phyloP scores from a whole-genome alignment of 2,888 invertebrate genomes.

The Exocentrus adspersus region DNA sequence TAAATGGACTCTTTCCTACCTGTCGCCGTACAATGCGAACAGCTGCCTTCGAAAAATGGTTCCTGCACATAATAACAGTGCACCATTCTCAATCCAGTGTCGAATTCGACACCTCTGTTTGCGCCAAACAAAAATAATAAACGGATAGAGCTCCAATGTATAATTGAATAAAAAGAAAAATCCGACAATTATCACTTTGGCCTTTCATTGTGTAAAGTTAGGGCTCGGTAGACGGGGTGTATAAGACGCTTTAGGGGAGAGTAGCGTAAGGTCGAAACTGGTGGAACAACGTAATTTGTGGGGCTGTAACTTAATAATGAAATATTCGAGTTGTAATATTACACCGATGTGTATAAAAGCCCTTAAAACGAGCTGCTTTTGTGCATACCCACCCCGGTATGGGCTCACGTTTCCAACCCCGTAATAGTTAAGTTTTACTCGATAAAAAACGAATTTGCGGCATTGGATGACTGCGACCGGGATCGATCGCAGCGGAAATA shows the following conservation, averaged over 20 bases:
- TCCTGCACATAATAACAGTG: background rate
- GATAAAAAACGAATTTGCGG: constrained; percentile 58
- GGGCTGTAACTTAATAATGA: constrained; percentile 56
- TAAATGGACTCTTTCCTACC: no score
- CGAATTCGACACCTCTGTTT: constrained; percentile 59
- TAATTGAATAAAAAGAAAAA: constrained; percentile 49
- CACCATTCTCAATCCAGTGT: constrained; percentile 37
- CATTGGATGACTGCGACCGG: constrained; percentile 56
- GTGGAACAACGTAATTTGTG: constrained; percentile 39
- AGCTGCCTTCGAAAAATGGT: constrained; percentile 2
- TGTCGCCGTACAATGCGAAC: no score
- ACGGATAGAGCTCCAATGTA: constrained; percentile 48
- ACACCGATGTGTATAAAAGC: constrained; percentile 58
- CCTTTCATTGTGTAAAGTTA: constrained; percentile 22
- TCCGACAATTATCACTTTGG: constrained; percentile 30
- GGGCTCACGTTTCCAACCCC: constrained; percentile 56
- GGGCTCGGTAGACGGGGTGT: background rate
- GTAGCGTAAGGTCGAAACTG: constrained; percentile 22
- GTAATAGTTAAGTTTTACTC: constrained; percentile 57
- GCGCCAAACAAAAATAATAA: constrained; percentile 54
- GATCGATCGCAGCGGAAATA: no score
- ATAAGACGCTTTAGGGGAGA: background rate
- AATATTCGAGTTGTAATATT: constrained; percentile 56
- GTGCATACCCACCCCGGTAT: constrained; percentile 52
- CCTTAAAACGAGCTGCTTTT: constrained; percentile 62